Conservation (phyloP, 2,113 vertebrate genomes). For the Emydura subglobosa region DNA sequence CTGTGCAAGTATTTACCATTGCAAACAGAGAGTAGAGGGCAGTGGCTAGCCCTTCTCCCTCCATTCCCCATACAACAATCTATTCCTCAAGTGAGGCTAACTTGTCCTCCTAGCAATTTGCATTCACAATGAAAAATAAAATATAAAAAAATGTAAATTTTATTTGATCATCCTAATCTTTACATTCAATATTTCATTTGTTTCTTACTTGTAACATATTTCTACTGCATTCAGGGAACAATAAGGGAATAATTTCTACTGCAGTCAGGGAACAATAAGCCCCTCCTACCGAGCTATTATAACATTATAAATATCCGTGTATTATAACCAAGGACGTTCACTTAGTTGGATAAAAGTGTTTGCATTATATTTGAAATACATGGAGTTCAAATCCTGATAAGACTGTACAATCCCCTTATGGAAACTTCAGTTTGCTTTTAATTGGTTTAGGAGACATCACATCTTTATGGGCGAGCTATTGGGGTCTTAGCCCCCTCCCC, state of each 20-base stretch:
- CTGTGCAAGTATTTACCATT: too few relatives aligned
- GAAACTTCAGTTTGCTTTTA: background rate
- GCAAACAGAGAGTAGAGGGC: too few relatives aligned
- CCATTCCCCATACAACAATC: too few relatives aligned
- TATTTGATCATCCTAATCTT: background rate
- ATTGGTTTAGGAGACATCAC: background rate
- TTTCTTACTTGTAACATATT: background rate
- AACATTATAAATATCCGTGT: too few relatives aligned
- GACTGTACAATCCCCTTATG: background rate
- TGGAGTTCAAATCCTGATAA: background rate
- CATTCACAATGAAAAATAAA: too few relatives aligned
- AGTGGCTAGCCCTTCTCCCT: too few relatives aligned
- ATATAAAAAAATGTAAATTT: too few relatives aligned
- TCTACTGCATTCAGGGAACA: background rate
- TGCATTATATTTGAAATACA: background rate
- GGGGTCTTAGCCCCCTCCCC: rapidly evolving
- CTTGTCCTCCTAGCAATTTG: too few relatives aligned
- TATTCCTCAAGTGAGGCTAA: too few relatives aligned
- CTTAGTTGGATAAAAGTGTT: background rate
- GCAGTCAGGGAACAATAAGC: background rate
- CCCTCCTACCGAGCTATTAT: too few relatives aligned
- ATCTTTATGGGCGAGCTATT: background rate
- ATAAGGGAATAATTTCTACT: too few relatives aligned
- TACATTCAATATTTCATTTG: background rate
- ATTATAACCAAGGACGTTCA: background rate